phyloP scores from a whole-genome alignment of 2,888 invertebrate species.

The Poecilobothrus nobilitatus region DNA sequence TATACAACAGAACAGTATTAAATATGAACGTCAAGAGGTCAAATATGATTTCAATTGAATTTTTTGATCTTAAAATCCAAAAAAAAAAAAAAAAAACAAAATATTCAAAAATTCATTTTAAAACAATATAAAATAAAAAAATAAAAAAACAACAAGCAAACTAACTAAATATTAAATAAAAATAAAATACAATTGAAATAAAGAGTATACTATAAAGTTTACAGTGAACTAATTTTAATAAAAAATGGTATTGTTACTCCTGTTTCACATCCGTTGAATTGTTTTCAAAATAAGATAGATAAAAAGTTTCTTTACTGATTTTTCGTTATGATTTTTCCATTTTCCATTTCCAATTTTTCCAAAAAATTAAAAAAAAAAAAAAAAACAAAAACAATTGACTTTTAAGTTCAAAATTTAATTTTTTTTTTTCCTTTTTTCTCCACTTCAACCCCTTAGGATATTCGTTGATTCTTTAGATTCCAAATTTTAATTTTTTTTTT shows the following conservation, averaged over 20 bases:
- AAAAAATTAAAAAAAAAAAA: too few species aligned
- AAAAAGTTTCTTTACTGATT: not conserved
- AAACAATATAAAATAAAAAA: not conserved
- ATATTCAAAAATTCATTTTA: not conserved
- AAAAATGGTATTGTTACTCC: slow-evolving; percentile 3
- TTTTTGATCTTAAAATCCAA: not conserved
- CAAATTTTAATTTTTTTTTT: too few species aligned
- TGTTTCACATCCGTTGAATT: slow-evolving; percentile 6
- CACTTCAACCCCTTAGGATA: too few species aligned
- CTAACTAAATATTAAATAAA: not conserved
- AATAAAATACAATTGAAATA: too few species aligned
- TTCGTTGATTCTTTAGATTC: too few species aligned
- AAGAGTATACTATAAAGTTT: not conserved
- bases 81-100: not conserved
- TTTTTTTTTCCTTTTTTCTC: too few species aligned
- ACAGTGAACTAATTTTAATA: not conserved
- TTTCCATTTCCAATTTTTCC: too few species aligned
- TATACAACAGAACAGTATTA: slow-evolving; percentile 6
- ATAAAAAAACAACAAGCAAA: not conserved
- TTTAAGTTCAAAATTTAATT: not conserved
- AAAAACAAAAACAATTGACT: not conserved
- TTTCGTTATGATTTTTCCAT: too few species aligned
- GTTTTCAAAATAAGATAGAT: not conserved
- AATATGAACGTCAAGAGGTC: not conserved
- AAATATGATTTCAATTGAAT: slow-evolving; percentile 1